phyloP scores from a whole-genome alignment of 2,113 vertebrate genomes.

The Channa argus region DNA sequence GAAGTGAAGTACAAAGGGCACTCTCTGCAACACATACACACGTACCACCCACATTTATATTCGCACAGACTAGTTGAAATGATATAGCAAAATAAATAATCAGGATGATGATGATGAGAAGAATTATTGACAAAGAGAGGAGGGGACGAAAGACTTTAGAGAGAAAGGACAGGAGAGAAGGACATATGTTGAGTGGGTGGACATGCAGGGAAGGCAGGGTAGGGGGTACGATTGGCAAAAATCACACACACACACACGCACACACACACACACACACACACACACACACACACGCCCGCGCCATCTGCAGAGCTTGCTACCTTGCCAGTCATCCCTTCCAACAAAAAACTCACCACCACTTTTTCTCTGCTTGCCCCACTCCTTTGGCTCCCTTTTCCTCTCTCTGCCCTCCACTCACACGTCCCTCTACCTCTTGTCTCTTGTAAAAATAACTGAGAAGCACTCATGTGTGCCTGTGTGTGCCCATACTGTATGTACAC shows the following conservation, averaged over 20 bases:
- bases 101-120: conserved; percentile 17
- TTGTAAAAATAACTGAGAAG: conserved; percentile 13
- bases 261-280: conserved; percentile 37
- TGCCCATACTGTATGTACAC: conserved; percentile 9
- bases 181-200: conserved; percentile 82
- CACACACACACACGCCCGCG: conserved; percentile 42
- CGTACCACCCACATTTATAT: conserved; percentile 33
- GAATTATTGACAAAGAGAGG: conserved; percentile 49
- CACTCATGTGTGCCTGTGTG: conserved; percentile 1
- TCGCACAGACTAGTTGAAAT: conserved; percentile 15
- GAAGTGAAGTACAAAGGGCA: conserved; percentile 58
- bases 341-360: conserved; percentile 25
- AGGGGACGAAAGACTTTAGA: background rate
- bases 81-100: conserved; percentile 43
- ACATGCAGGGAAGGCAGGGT: conserved; percentile 64
- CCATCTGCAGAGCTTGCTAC: conserved; percentile 77
- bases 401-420: background rate
- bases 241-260: conserved; percentile 58
- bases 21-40: conserved; percentile 35
- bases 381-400: background rate
- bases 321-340: conserved; percentile 63
- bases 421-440: conserved; percentile 8
- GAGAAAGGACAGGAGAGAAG: conserved; percentile 35
- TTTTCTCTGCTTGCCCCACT: conserved; percentile 8
- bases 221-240: conserved; percentile 66